These are phyloP conservation scores for Aphelocoma californica DNA, from an alignment of 2,797 vertebrate species.

Conservation along the genomic window DNA sequence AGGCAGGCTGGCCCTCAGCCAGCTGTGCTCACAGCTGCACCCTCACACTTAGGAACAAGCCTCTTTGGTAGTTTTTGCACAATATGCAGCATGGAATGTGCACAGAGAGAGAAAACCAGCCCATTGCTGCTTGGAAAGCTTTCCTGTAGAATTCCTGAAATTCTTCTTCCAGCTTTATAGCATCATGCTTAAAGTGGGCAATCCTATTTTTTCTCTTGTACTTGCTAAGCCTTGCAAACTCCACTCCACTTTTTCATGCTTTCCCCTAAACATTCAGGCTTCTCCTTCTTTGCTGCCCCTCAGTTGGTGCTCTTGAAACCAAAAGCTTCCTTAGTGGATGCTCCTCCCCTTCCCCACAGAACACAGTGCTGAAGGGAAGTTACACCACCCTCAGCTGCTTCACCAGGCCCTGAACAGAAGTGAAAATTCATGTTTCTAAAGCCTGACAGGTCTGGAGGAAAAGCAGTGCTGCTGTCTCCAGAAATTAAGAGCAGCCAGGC, in stretches of 20 bases:
- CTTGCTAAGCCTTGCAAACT: not conserved
- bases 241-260: not conserved
- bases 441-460: not conserved
- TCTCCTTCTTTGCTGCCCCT: not conserved
- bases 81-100: accelerated
- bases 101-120: not conserved
- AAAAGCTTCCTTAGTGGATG: not conserved
- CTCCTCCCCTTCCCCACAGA: not conserved
- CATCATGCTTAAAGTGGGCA: not conserved
- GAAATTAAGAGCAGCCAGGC: not conserved
- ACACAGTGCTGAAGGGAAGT: not conserved
- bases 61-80: not conserved
- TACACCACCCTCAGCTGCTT: not conserved
- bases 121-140: not conserved
- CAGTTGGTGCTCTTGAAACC: not conserved
- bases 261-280: not conserved
- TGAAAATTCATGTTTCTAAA: not conserved
- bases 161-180: not conserved
- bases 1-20: not conserved
- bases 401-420: not conserved
- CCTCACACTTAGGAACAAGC: not conserved
- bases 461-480: not conserved
- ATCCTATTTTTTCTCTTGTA: not conserved
- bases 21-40: not conserved
- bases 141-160: not conserved